A percentile compares a stretch with the other conserved stretches of the same genome.
Conservation (phyloP, 2,113 vertebrate species). For the Ramphastos sulfuratus region DNA sequence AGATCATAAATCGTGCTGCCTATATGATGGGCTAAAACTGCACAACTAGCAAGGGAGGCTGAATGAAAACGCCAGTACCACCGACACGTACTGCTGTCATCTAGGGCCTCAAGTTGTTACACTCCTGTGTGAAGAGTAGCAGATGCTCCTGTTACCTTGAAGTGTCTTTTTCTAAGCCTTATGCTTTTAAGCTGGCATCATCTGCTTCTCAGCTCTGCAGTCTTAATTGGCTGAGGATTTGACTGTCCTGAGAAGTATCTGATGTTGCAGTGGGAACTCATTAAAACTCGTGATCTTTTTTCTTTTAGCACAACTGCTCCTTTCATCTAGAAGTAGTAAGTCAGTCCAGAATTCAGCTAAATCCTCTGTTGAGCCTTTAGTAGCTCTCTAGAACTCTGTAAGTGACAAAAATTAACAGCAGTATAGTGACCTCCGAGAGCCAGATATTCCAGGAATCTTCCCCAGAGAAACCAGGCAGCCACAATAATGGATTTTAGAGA, state of each 20-base stretch:
- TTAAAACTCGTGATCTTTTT: background rate
- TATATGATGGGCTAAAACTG: background rate
- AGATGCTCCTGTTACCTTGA: constrained; percentile 7
- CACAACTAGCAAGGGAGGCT: background rate
- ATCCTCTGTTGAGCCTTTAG: background rate
- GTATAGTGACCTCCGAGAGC: background rate
- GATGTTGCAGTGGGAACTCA: background rate
- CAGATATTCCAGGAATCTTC: background rate
- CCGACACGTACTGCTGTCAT: background rate
- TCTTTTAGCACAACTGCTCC: background rate
- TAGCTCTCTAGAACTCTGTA: background rate
- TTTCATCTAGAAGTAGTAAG: background rate
- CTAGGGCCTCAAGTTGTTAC: background rate
- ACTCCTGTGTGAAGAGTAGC: background rate
- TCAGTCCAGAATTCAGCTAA: background rate
- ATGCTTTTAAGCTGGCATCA: background rate
- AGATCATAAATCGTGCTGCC: background rate
- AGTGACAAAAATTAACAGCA: background rate
- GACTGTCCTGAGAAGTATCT: background rate
- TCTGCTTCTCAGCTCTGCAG: background rate
- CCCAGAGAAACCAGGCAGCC: background rate
- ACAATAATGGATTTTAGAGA: background rate
- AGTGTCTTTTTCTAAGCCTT: background rate
- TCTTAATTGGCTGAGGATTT: background rate
- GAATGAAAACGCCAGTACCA: background rate